Evolutionary conservation across 2,113 vertebrate genomes (phyloP).

Genomic region (Tetrax tetrax): DNA sequence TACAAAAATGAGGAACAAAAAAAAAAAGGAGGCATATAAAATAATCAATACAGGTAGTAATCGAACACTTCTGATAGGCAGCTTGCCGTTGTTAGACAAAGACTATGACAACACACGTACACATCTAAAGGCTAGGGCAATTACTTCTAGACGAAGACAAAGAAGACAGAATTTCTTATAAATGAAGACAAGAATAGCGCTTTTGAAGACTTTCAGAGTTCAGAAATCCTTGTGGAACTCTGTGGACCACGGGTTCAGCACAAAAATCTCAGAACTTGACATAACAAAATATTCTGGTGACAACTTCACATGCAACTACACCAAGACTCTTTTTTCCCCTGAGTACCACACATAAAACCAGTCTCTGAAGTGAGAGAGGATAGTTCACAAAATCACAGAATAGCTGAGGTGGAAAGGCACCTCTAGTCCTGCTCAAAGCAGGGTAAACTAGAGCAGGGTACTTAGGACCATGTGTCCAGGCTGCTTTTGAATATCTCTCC

Average conservation of each 20-base stretch:
- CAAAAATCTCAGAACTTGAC: neutral
- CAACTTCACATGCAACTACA: neutral
- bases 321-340: neutral
- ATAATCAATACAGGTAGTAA: neutral
- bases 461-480: neutral
- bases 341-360: neutral
- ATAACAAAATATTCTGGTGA: neutral
- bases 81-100: neutral
- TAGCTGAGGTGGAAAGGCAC: neutral
- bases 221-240: neutral
- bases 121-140: neutral
- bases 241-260: neutral
- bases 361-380: neutral
- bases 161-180: neutral
- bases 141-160: neutral
- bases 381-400: neutral
- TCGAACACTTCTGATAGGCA: neutral
- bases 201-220: neutral
- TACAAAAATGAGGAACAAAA: neutral
- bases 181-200: neutral
- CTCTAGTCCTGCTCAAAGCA: neutral
- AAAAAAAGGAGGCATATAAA: neutral
- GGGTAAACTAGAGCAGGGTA: neutral
- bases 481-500: neutral
- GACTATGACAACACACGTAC: fast-evolving